phyloP scores from a whole-genome alignment of 2,797 vertebrate genomes.

The Sebastes hubbsi region DNA sequence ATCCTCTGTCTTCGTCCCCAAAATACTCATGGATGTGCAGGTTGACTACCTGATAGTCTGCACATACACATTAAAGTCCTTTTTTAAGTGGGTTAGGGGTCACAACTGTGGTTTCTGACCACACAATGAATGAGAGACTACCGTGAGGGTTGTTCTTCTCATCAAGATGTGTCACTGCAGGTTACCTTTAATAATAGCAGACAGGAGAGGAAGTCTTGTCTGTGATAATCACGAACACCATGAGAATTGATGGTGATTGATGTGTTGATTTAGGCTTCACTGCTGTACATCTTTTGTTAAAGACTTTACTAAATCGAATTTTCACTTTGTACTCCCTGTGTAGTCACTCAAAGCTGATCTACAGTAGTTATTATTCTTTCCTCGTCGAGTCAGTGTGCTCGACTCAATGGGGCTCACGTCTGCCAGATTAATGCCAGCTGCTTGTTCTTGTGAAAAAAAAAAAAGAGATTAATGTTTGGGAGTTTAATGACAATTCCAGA shows the following conservation, averaged over 20 bases:
- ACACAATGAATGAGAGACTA: neutral
- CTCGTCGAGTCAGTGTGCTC: neutral
- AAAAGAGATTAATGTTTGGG: slow-evolving; percentile 30
- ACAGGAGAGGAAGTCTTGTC: neutral
- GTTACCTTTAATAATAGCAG: neutral
- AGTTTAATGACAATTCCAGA: slow-evolving; percentile 22
- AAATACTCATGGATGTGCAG: neutral
- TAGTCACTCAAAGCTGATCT: neutral
- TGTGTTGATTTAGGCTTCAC: neutral
- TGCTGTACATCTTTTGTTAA: neutral
- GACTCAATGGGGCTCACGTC: neutral
- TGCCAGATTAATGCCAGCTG: slow-evolving; percentile 1
- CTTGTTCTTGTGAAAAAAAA: neutral
- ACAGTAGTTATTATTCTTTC: neutral
- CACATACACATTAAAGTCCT: neutral
- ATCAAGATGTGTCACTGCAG: neutral
- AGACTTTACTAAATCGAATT: neutral
- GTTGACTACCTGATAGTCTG: neutral
- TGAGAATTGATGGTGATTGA: neutral
- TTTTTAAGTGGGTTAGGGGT: neutral
- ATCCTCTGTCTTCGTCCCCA: neutral
- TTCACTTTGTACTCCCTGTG: neutral
- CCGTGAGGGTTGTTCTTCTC: neutral
- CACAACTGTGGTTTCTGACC: neutral
- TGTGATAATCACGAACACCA: neutral